These are phyloP conservation scores for Petrosia ficiformis DNA, from an alignment of 37 sponge, comb jelly and placozoan species.

Conservation along the genomic window DNA sequence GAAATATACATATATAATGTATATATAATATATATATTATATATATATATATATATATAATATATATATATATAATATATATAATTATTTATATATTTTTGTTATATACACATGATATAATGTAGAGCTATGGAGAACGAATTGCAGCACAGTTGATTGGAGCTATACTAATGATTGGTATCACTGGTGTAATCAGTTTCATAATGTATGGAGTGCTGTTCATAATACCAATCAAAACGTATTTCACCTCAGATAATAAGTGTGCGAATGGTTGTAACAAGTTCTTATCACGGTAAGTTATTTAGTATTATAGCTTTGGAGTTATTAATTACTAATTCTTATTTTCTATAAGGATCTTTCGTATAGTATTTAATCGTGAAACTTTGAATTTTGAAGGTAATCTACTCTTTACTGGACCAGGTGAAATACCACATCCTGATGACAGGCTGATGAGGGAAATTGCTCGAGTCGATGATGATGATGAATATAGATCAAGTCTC, in stretches of 20 bases:
- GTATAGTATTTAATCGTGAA: not conserved
- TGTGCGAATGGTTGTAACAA: not conserved
- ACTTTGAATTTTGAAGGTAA: not conserved
- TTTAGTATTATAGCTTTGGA: too few relatives aligned
- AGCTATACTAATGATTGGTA: constrained; percentile 55
- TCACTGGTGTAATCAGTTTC: constrained; percentile 24
- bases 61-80: not conserved
- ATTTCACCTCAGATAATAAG: too few relatives aligned
- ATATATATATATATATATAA: too few relatives aligned
- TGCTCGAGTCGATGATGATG: not conserved
- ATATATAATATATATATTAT: too few relatives aligned
- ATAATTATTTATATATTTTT: not conserved
- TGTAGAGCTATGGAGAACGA: constrained; percentile 55
- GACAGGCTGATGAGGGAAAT: not conserved
- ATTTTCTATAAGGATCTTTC: not conserved
- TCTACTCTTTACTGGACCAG: not conserved
- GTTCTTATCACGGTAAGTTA: not conserved
- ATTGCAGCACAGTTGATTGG: constrained; percentile 54
- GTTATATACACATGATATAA: too few relatives aligned
- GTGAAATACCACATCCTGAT: not conserved
- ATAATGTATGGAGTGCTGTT: constrained; percentile 64
- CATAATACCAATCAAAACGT: constrained; percentile 67
- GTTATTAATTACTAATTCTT: too few relatives aligned
- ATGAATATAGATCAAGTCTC: too few relatives aligned
- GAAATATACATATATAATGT: too few relatives aligned